Percentiles rank a stretch among this genome's conserved stretches.
phyloP scores from a whole-genome alignment of 2,113 vertebrate genomes.

The Aspidoscelis tigris region DNA sequence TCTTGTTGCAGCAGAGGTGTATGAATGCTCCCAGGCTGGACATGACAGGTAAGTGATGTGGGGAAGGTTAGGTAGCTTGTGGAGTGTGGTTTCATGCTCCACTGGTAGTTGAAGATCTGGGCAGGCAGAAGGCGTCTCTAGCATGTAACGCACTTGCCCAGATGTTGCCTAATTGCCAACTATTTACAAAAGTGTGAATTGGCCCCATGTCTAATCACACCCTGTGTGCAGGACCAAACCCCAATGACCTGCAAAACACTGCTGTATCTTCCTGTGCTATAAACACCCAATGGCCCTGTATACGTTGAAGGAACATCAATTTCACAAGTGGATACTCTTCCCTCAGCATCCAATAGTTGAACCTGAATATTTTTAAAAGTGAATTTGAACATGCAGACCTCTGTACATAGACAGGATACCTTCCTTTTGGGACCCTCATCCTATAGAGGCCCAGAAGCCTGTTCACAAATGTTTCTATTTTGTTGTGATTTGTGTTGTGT shows the following conservation, averaged over 20 bases:
- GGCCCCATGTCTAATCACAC: too few relatives aligned
- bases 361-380: neutral
- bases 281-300: neutral
- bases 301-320: neutral
- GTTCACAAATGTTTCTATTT: neutral
- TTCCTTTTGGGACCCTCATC: neutral
- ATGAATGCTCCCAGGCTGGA: too few relatives aligned
- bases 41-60: too few relatives aligned
- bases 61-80: too few relatives aligned
- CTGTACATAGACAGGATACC: neutral
- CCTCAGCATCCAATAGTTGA: neutral
- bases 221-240: neutral
- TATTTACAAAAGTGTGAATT: too few relatives aligned
- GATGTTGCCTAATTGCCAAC: too few relatives aligned
- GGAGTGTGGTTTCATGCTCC: too few relatives aligned
- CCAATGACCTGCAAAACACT: neutral
- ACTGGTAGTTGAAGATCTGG: too few relatives aligned
- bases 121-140: too few relatives aligned
- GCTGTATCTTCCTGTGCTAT: neutral
- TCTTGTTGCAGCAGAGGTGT: too few relatives aligned
- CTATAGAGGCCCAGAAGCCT: neutral
- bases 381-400: neutral
- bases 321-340: neutral
- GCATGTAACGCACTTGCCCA: too few relatives aligned
- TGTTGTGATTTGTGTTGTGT: too few relatives aligned